A percentile compares a stretch with the other conserved stretches of the same genome.
phyloP scores from a whole-genome alignment of 2,113 vertebrate genomes.

The Talpa occidentalis region DNA sequence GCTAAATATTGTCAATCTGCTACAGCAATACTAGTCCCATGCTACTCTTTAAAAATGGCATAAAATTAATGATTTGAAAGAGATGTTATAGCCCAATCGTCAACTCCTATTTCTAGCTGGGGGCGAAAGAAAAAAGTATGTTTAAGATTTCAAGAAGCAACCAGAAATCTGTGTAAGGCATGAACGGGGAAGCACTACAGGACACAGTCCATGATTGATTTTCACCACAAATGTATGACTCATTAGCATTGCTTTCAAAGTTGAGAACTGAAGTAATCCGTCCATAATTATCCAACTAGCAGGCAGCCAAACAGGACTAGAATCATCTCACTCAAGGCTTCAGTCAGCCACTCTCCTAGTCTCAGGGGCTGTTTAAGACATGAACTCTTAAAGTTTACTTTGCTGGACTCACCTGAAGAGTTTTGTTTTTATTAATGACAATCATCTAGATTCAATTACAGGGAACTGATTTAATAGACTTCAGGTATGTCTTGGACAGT shows the following conservation, averaged over 20 bases:
- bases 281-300: background rate
- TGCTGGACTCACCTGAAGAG: background rate
- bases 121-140: background rate
- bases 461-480: background rate
- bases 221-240: background rate
- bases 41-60: background rate
- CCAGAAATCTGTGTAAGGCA: background rate
- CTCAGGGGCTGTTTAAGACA: background rate
- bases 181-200: background rate
- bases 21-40: background rate
- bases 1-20: slow-evolving; percentile 12
- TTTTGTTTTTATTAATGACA: background rate
- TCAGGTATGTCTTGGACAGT: background rate
- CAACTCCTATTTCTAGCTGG: background rate
- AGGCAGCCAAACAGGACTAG: background rate
- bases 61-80: slow-evolving; percentile 44
- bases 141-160: background rate
- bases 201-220: background rate
- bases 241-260: background rate
- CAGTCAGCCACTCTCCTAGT: background rate
- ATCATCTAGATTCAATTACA: background rate
- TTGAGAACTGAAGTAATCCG: background rate
- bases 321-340: background rate
- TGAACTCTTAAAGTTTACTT: background rate
- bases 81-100: background rate